Evolutionary conservation across 2,797 vertebrate genomes (phyloP).

Genomic region (Diceros bicornis): DNA sequence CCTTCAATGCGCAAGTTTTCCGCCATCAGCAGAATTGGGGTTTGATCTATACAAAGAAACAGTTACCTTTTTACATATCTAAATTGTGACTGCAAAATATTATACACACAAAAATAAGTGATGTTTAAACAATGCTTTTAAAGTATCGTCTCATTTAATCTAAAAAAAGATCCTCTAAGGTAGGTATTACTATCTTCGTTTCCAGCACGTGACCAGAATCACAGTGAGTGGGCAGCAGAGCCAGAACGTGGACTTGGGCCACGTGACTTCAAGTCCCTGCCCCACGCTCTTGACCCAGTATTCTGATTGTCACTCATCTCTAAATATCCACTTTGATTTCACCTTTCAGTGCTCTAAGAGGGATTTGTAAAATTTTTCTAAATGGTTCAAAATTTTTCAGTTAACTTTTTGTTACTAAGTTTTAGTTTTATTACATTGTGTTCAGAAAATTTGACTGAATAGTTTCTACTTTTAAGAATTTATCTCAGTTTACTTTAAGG

Average conservation of each 20-base stretch:
- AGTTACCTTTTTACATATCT: neutral
- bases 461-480: neutral
- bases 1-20: neutral
- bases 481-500: neutral
- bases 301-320: neutral
- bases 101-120: neutral
- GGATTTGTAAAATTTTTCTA: neutral
- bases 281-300: neutral
- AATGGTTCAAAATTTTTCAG: neutral
- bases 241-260: neutral
- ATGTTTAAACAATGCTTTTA: neutral
- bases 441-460: neutral
- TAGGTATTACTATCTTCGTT: neutral
- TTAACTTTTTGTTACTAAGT: neutral
- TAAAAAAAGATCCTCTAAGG: neutral
- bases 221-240: neutral
- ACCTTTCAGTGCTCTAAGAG: neutral
- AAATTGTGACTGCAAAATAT: neutral
- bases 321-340: neutral
- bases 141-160: neutral
- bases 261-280: neutral
- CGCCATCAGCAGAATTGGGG: neutral
- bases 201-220: neutral
- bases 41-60: conserved; percentile 1
- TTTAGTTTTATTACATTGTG: neutral